Percentiles rank a stretch among this genome's conserved stretches.
Evolutionary conservation across 2,888 invertebrate genomes (phyloP).

Genomic region (Metellina segmentata): DNA sequence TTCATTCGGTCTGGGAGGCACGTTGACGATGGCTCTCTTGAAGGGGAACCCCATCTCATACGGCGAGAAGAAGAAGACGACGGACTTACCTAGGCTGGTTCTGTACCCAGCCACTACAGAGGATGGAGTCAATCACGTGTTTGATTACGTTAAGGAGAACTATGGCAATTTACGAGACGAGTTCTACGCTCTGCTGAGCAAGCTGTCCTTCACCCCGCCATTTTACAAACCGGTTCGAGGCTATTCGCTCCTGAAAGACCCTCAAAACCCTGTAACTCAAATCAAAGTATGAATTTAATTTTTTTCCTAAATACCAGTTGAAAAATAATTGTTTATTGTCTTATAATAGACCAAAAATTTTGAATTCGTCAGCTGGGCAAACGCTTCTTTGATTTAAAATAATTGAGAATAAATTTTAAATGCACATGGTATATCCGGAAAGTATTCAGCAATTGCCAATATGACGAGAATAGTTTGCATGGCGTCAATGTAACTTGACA

Average conservation of each 20-base stretch:
- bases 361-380: no score
- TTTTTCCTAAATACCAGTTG: no score
- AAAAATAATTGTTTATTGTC: no score
- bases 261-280: neutral
- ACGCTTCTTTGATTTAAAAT: no score
- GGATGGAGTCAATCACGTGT: slow-evolving; percentile 26
- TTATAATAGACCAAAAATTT: no score
- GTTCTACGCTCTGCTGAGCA: slow-evolving; percentile 59
- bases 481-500: no score
- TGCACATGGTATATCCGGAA: no score
- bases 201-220: slow-evolving; percentile 34
- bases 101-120: slow-evolving; percentile 53
- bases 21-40: slow-evolving; percentile 80
- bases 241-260: slow-evolving; percentile 47
- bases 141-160: slow-evolving; percentile 43
- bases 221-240: slow-evolving; percentile 59
- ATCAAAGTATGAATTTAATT: slow-evolving; percentile 22
- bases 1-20: slow-evolving; percentile 84
- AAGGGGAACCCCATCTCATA: slow-evolving; percentile 44
- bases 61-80: neutral
- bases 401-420: no score
- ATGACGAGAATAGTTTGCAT: no score
- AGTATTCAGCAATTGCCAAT: no score
- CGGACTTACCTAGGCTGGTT: slow-evolving; percentile 31
- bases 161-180: slow-evolving; percentile 2